These are phyloP conservation scores for Huso huso DNA, from an alignment of 2,797 vertebrate species.

Conservation along the genomic window DNA sequence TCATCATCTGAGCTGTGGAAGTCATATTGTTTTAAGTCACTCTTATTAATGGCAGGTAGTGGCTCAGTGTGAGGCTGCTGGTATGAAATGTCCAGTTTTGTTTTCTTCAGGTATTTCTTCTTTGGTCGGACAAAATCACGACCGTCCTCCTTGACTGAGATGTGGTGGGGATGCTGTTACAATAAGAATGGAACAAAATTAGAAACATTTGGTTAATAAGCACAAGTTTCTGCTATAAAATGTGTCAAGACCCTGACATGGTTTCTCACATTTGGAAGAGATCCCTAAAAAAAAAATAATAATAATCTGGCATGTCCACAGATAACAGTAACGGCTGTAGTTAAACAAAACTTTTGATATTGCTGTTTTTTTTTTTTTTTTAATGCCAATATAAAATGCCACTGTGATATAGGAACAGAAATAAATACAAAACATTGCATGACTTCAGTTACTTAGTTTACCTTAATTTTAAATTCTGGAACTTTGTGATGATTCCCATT, in stretches of 20 bases:
- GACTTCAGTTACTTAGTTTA: constrained; percentile 27
- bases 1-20: constrained; percentile 92
- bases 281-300: too few relatives aligned
- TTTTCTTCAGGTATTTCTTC: constrained; percentile 79
- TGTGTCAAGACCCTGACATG: too few relatives aligned
- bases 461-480: constrained; percentile 79
- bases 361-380: too few relatives aligned
- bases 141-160: constrained; percentile 69
- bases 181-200: not conserved
- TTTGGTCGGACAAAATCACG: constrained; percentile 68
- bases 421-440: too few relatives aligned
- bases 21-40: constrained; percentile 88
- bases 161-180: constrained; percentile 62
- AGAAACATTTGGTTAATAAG: not conserved
- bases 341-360: too few relatives aligned
- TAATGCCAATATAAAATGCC: too few relatives aligned
- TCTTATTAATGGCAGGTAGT: constrained; percentile 68
- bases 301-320: too few relatives aligned
- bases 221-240: too few relatives aligned
- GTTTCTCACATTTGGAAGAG: too few relatives aligned
- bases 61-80: constrained; percentile 58
- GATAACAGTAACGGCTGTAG: too few relatives aligned
- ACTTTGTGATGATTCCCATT: constrained; percentile 74
- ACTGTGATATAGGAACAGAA: too few relatives aligned
- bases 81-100: constrained; percentile 63